phyloP scores from a whole-genome alignment of 2,888 invertebrate species.

The Volucella inanis region DNA sequence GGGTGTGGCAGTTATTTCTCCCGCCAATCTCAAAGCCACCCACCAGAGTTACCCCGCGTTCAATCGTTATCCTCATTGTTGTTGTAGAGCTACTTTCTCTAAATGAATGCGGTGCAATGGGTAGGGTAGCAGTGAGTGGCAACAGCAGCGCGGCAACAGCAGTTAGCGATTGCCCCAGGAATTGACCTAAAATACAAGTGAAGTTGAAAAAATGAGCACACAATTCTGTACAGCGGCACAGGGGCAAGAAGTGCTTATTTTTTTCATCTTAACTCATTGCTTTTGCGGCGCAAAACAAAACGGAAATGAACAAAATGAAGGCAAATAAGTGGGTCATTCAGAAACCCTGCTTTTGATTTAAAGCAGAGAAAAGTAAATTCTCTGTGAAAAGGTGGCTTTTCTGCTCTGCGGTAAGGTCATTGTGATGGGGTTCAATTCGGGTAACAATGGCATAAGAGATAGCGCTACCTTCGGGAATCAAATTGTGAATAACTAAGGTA shows the following conservation, averaged over 20 bases:
- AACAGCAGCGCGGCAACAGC: not conserved
- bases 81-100: constrained; percentile 37
- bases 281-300: not conserved
- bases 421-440: no score
- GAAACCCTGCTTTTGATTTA: constrained; percentile 16
- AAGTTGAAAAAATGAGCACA: constrained; percentile 47
- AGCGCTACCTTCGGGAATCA: no score
- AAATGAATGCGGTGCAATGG: constrained; percentile 8
- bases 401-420: not conserved
- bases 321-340: constrained; percentile 23
- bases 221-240: not conserved
- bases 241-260: not conserved
- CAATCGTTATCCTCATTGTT: constrained; percentile 12
- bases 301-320: not conserved
- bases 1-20: constrained; percentile 34
- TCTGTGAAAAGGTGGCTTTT: not conserved
- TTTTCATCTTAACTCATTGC: not conserved
- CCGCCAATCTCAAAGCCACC: not conserved
- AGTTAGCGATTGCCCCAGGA: constrained; percentile 61
- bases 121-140: not conserved
- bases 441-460: no score
- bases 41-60: not conserved
- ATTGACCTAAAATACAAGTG: constrained; percentile 61
- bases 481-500: no score
- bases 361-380: not conserved